Percentiles rank a stretch among this genome's conserved stretches.
These are phyloP conservation scores for Phyllopteryx taeniolatus DNA, from an alignment of 2,113 vertebrate species.

Conservation along the genomic window DNA sequence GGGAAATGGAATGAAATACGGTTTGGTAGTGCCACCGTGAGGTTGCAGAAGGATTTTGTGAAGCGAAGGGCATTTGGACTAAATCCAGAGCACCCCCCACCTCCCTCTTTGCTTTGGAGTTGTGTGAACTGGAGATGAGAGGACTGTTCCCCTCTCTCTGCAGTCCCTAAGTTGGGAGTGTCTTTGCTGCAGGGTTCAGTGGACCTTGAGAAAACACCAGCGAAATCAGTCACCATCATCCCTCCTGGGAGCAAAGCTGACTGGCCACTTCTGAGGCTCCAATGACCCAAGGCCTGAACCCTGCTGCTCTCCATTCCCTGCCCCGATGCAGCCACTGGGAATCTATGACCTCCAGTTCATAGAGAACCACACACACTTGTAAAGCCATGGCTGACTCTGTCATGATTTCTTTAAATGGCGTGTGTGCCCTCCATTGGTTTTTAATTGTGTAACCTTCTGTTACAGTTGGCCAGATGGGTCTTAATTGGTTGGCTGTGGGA, in stretches of 20 bases:
- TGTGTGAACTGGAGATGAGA: slow-evolving; percentile 70
- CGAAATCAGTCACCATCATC: slow-evolving; percentile 66
- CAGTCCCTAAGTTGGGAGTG: slow-evolving; percentile 48
- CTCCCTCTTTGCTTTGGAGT: slow-evolving; percentile 56
- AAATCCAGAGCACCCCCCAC: slow-evolving; percentile 45
- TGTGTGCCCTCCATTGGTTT: slow-evolving; percentile 27
- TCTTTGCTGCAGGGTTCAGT: slow-evolving; percentile 71
- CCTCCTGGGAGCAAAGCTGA: slow-evolving; percentile 68
- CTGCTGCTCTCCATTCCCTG: slow-evolving; percentile 67
- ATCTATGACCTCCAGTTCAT: slow-evolving; percentile 65
- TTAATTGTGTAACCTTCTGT: not conserved
- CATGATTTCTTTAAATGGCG: slow-evolving; percentile 44
- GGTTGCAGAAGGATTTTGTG: slow-evolving; percentile 63
- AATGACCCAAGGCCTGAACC: slow-evolving; percentile 72
- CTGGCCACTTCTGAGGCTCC: slow-evolving; percentile 70
- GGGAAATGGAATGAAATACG: slow-evolving; percentile 51
- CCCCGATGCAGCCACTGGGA: slow-evolving; percentile 66
- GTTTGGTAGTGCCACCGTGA: slow-evolving; percentile 73
- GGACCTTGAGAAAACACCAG: slow-evolving; percentile 75
- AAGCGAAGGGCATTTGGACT: slow-evolving; percentile 61
- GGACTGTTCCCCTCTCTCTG: slow-evolving; percentile 55
- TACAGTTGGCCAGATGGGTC: slow-evolving; percentile 85
- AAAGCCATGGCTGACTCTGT: slow-evolving; percentile 53
- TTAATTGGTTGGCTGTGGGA: slow-evolving; percentile 95
- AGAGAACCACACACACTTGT: slow-evolving; percentile 63